Conservation (phyloP, 2,113 vertebrate species). For the Canis aureus region DNA sequence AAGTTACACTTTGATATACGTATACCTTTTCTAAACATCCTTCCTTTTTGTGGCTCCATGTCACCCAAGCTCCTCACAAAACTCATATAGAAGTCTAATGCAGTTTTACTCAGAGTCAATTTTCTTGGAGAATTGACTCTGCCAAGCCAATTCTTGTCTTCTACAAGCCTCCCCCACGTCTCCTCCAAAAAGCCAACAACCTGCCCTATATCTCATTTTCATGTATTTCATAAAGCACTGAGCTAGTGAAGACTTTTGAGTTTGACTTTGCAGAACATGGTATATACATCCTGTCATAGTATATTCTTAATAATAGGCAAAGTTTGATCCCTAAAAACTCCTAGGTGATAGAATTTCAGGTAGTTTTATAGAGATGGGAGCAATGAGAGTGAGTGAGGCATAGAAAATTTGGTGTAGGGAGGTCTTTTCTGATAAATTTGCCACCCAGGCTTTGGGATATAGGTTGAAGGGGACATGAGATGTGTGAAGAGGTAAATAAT, state of each 20-base stretch:
- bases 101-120: too few species aligned
- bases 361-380: not conserved
- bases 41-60: not conserved
- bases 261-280: not conserved
- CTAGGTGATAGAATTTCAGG: not conserved
- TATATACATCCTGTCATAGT: not conserved
- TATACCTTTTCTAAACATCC: not conserved
- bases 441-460: not conserved
- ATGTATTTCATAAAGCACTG: not conserved
- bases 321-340: not conserved
- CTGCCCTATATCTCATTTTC: not conserved
- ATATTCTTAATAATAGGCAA: not conserved
- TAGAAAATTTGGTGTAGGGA: not conserved
- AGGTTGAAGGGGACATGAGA: not conserved
- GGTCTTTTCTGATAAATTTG: not conserved
- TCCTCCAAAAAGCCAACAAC: not conserved
- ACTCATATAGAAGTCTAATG: not conserved
- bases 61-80: not conserved
- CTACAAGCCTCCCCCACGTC: rapidly evolving
- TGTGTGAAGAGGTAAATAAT: not conserved
- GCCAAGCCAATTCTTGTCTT: not conserved
- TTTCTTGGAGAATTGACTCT: not conserved
- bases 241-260: not conserved
- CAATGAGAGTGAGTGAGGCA: not conserved
- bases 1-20: not conserved